Percentiles rank a stretch among this genome's conserved stretches.
Conservation (phyloP, 2,113 vertebrate genomes). For the Telmatochromis bifrenatus region DNA sequence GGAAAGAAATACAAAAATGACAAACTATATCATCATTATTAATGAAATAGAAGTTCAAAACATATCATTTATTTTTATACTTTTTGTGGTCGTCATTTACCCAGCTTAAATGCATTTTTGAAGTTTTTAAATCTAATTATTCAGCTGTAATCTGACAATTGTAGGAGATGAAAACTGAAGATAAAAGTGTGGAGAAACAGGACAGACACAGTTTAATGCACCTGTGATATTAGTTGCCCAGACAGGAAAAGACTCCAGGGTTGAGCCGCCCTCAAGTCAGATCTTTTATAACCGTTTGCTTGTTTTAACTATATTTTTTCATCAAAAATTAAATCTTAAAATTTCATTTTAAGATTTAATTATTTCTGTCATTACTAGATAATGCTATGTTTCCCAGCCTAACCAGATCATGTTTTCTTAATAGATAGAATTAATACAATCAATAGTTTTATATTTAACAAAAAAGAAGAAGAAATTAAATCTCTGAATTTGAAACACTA, state of each 20-base stretch:
- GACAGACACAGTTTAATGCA: not conserved
- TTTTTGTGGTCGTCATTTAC: not conserved
- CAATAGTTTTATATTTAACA: fast-evolving
- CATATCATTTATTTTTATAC: fast-evolving
- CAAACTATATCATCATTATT: not conserved
- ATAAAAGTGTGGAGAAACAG: not conserved
- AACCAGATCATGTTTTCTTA: not conserved
- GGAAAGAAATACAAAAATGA: not conserved
- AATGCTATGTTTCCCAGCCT: not conserved
- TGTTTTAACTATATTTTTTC: not conserved
- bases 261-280: fast-evolving
- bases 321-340: not conserved
- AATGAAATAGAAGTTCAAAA: not conserved
- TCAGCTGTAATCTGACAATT: not conserved
- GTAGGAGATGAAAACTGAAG: not conserved
- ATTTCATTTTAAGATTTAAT: not conserved
- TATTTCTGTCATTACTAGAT: not conserved
- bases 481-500: fast-evolving
- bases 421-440: not conserved
- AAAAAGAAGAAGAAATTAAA: not conserved
- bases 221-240: not conserved
- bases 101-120: not conserved
- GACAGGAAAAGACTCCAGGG: not conserved
- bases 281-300: fast-evolving
- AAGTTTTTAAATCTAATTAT: not conserved